Base-by-base conservation (phyloP, 1,140 invertebrate genomes). In the Camponotus vicinus region DNA sequence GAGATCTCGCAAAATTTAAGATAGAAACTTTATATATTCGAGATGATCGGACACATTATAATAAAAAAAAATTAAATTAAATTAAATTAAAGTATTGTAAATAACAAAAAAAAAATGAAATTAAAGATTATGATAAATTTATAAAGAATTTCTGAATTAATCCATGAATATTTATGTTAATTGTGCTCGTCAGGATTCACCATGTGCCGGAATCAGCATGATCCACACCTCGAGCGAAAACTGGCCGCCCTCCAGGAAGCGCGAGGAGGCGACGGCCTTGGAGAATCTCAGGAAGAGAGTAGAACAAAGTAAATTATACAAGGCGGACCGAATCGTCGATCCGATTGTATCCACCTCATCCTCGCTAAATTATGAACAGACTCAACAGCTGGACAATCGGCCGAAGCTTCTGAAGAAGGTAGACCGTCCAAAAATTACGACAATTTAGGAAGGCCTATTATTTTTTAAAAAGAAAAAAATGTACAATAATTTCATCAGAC, bases 321-420 rank as follows among this genome's bases (percentile, higher is more conserved):
- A 95, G 80, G 82, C 91, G 21, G 92, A 88, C 84, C 89, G 90
- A 78, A 87, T 89, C 9, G 85, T 92, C n/a, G 92, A 93, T 55
- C 86, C 85, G 0, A 82, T 80, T 75, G 88, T 75, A 45, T 66
- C 93, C 15, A 91, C 91, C 7, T 88, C 92, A 8, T 55, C 84
- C 9, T 75, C 77, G 32, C 42, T 90, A 59, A 90, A 90, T 80
- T 87, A 86, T 32, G 89, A 90, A 27, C 86, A 92, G 9, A 82
- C 83, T 76, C 64, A 27, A 32, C 90, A 90, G 76, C 91, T 95
- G 27, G 94, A 95, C 88, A 95, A 95, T 93, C 92, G 95, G 71
- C 95, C 95, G 21, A 93, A 94, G 84, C 93, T 95, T 49, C 89
- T 95, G 40, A 94, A 94, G 67, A 95, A 95, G 93, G 95, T 95